These are phyloP conservation scores for Caenorhabditis imperialis DNA, from an alignment of 2,888 invertebrate genomes.

Conservation along the genomic window DNA sequence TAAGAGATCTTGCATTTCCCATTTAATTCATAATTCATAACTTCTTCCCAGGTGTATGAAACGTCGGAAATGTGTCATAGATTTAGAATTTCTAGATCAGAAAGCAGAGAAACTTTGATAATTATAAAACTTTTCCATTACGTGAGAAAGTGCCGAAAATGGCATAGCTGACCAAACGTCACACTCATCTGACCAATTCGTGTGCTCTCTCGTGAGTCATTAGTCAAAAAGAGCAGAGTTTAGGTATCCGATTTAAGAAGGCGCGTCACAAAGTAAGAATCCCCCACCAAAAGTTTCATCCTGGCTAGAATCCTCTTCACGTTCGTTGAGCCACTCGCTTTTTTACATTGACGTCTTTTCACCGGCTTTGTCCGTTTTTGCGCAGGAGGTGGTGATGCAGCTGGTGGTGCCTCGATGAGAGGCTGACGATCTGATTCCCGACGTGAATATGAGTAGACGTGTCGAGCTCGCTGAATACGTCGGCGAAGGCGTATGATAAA, in stretches of 20 bases:
- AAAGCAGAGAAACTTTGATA: no score
- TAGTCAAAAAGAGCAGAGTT: slow-evolving; percentile 11
- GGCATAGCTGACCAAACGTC: slow-evolving; percentile 27
- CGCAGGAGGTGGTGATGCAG: neutral
- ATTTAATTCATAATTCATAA: no score
- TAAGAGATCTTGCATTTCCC: no score
- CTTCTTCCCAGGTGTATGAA: no score
- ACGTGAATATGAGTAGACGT: slow-evolving; percentile 19
- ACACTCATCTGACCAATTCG: neutral
- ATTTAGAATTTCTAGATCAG: neutral
- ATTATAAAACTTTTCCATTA: neutral
- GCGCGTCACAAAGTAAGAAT: neutral
- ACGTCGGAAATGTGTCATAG: neutral
- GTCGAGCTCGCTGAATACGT: slow-evolving; percentile 26
- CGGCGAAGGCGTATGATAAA: slow-evolving; percentile 38
- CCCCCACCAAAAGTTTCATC: slow-evolving; percentile 24
- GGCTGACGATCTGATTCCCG: slow-evolving; percentile 43
- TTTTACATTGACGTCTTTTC: slow-evolving; percentile 1
- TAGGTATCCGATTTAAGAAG: slow-evolving; percentile 15
- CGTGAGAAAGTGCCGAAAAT: slow-evolving; percentile 10
- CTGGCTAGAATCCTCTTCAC: slow-evolving; percentile 24
- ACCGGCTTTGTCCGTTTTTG: neutral
- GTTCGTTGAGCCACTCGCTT: slow-evolving; percentile 10
- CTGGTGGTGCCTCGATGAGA: slow-evolving; percentile 33
- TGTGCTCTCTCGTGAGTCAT: slow-evolving; percentile 1